A percentile compares a stretch with the other conserved stretches of the same genome.
Evolutionary conservation across 2,888 invertebrate species (phyloP).

Genomic region (Serripes groenlandicus): DNA sequence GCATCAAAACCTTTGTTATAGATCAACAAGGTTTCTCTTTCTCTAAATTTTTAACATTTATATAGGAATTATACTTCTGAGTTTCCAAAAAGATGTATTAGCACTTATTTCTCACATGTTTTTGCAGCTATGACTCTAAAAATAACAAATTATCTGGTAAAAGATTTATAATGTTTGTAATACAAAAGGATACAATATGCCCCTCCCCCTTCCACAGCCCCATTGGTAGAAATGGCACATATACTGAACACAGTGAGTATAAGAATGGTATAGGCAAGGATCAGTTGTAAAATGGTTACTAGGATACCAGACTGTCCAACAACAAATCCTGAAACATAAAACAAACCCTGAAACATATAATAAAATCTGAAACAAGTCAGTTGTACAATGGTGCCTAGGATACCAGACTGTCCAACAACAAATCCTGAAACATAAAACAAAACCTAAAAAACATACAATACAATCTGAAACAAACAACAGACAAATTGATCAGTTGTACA

Average conservation of each 20-base stretch:
- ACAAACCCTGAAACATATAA: not conserved
- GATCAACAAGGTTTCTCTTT: too few species aligned
- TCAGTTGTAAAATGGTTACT: conserved; percentile 94
- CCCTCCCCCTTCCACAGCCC: conserved; percentile 99
- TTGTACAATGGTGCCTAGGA: conserved; percentile 94
- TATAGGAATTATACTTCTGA: too few species aligned
- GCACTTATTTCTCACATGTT: too few species aligned
- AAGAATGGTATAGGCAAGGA: conserved; percentile 97
- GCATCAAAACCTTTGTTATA: too few species aligned
- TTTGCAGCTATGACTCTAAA: too few species aligned
- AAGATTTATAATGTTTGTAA: too few species aligned
- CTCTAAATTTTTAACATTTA: too few species aligned
- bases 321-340: conserved; percentile 93
- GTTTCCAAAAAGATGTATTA: too few species aligned
- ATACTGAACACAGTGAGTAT: conserved; percentile 98
- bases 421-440: conserved; percentile 91
- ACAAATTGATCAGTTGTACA: too few species aligned
- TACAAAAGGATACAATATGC: conserved; percentile 96
- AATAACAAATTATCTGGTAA: too few species aligned
- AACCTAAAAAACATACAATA: too few species aligned
- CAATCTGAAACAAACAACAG: too few species aligned
- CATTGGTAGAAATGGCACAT: conserved; percentile 99
- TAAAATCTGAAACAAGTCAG: conserved; percentile 88
- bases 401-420: conserved; percentile 98
- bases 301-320: conserved; percentile 98